Base-by-base conservation (phyloP, 1,140 invertebrate species). In the Wiebesia pumilae region DNA sequence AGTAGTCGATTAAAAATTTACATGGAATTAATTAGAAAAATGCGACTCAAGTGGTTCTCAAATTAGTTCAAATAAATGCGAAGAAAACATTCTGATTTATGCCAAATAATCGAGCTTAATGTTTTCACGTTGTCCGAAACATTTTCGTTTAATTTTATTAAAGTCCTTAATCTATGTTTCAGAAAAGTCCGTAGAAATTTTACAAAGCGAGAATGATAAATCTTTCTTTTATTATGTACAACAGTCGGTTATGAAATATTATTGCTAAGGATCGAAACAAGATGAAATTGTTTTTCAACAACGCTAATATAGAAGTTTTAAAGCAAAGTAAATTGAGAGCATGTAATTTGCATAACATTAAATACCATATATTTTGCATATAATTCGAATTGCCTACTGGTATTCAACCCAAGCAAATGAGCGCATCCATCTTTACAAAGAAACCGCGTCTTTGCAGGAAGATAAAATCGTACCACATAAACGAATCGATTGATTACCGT, bases 251-350 rank as follows among this genome's bases (percentile, higher is more conserved):
- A 38, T 40, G 3, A 30, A 40, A 38, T n/a, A 71, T 71, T 21
- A 27, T 71, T 38, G 4, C 0, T 16, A 35, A 69, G 30, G 3
- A 69, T 69, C 24, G 4, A 62, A 62, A 62, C 58, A 62, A 62
- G 21, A 38, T 71, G 1, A 71, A 21, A 38, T 38, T 71, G 14
- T 38, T 38, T 69, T 69, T 16, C 3, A 69, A 24, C 33, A 21
- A 6, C 16, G 30, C 35, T 38, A 71, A 71, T 71, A 71, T 38
- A 71, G 69, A 71, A 71, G 16, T 71, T 71, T 71, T 38, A 24
- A 71, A 71, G 35, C 30, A 71, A 71, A 71, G 69, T 71, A 33
- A 38, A 71, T 71, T 38, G 69, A 71, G 14, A 71, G 69, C 40
- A 9, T 71, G 40, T 38, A 38, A 71, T 71, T 71, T 71, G 21